These are phyloP conservation scores for Hyles lineata DNA, from an alignment of 2,888 invertebrate species.

Conservation along the genomic window DNA sequence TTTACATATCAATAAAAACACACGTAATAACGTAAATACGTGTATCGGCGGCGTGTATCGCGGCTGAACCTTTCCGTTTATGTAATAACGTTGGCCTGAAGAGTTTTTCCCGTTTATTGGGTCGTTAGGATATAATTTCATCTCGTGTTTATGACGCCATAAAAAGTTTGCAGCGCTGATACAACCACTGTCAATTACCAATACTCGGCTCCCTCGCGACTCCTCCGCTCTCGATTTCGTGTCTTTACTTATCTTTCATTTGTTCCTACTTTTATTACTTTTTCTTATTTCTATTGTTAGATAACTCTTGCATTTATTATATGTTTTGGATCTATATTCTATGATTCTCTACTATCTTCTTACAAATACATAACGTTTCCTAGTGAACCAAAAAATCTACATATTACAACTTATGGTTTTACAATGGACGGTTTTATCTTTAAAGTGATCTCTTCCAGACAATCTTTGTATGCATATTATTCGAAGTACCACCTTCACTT, in stretches of 20 bases:
- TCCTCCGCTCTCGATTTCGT: constrained; percentile 31
- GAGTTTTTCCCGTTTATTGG: constrained; percentile 81
- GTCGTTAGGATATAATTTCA: constrained; percentile 83
- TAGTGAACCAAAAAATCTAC: no score
- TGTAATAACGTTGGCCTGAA: constrained; percentile 73
- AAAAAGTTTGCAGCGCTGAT: constrained; percentile 80
- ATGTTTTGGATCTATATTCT: neutral
- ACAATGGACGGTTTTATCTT: no score
- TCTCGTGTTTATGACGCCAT: constrained; percentile 80
- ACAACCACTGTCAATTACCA: constrained; percentile 76
- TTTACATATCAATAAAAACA: constrained; percentile 17
- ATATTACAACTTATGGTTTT: no score
- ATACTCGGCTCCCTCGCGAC: constrained; percentile 42
- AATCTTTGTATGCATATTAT: no score
- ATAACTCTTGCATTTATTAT: neutral
- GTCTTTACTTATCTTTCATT: constrained; percentile 19
- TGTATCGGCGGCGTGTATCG: constrained; percentile 41
- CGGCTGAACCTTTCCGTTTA: constrained; percentile 64
- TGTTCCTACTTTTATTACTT: neutral
- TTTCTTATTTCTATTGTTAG: neutral
- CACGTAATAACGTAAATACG: constrained; percentile 59
- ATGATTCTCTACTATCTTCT: no score
- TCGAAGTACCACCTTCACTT: no score
- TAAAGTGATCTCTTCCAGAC: no score
- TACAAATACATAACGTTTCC: no score